Base-by-base conservation (phyloP, 2,797 vertebrate genomes). In the Chromis chromis region DNA sequence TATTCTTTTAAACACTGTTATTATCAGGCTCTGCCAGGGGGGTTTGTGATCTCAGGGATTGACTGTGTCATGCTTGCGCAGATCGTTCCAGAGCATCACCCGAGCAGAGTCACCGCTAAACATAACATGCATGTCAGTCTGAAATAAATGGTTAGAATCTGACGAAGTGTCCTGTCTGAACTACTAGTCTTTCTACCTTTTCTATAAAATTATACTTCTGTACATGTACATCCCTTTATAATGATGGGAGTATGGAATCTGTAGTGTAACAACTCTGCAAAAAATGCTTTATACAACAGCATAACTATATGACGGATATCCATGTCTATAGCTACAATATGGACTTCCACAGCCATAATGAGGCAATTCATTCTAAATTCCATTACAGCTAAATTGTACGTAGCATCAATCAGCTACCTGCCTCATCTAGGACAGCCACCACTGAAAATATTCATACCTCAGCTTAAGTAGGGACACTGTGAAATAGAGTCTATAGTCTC, bases 321-420 rank as follows among this genome's bases (percentile, higher is more conserved):
- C 11, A 56, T 14, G 42, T 42, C 11, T 72, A 54, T 12, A 11
- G 44, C 39, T 28, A 50, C 44, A 58, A 65, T 58, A 56, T 33
- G 36, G 16, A 22, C 28, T 66, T 78, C 40, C 19, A 55, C 22
- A 50, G 36, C 9, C 33, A 27, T 52, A 78, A 81, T 31, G 55
- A 83, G 42, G 56, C 50, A 60, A 71, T 68, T 56, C 33, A 64
- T 81, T 68, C 31, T 46, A 36, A 49, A 74, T 57, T 27, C 11
- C 59, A 57, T 57, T 63, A 52, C 27, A 33, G 48, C 28, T 42
- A 54, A 60, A 62, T 14, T 65, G 60, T 21, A 53, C 48, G 42
- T 16, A 28, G 57, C 62, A 74, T 75, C 28, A 60, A 42, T 67
- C 46, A 46, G 31, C 42, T 5, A 24, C 16, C 49, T 14, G 39